Percentiles rank a stretch among this genome's conserved stretches.
Conservation (phyloP, 92 coral and sea anemone genomes). For the Porites lobata region DNA sequence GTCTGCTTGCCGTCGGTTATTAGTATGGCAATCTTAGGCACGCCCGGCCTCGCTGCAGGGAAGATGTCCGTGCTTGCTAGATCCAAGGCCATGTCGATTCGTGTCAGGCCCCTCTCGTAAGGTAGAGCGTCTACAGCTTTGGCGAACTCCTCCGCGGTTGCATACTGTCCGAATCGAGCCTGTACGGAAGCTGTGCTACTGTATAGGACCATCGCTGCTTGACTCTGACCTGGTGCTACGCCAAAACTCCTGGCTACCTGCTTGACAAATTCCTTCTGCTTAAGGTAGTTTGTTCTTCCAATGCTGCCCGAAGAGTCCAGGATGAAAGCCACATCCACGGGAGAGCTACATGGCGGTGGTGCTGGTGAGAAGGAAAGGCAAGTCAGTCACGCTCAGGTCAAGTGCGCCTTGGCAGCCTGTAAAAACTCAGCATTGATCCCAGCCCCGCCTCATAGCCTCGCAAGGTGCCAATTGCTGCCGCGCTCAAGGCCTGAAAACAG, state of each 20-base stretch:
- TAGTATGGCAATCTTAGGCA: constrained; percentile 29
- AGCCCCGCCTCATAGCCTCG: too few relatives aligned
- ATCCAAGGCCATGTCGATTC: constrained; percentile 51
- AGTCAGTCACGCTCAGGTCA: too few relatives aligned
- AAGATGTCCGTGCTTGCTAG: constrained; percentile 5
- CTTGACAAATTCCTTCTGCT: constrained; percentile 43
- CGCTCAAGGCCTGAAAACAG: too few relatives aligned
- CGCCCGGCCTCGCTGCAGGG: constrained; percentile 41
- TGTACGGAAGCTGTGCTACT: constrained; percentile 39
- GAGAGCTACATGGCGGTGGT: constrained; percentile 6
- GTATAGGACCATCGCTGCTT: constrained; percentile 45
- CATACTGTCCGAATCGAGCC: constrained; percentile 21
- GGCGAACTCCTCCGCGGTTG: constrained; percentile 24
- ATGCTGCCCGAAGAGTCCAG: constrained; percentile 57
- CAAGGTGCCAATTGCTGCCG: too few relatives aligned
- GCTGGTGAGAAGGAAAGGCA: not conserved
- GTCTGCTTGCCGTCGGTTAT: constrained; percentile 52
- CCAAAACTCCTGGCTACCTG: constrained; percentile 33
- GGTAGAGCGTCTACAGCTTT: constrained; percentile 39
- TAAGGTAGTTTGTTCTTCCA: constrained; percentile 37
- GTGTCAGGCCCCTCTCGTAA: constrained; percentile 22
- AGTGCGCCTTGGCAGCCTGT: too few relatives aligned
- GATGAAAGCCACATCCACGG: constrained; percentile 50
- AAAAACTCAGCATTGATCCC: too few relatives aligned
- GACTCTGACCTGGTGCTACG: constrained; percentile 41